phyloP scores from a whole-genome alignment of 2,113 vertebrate genomes.

The Nothobranchius furzeri region DNA sequence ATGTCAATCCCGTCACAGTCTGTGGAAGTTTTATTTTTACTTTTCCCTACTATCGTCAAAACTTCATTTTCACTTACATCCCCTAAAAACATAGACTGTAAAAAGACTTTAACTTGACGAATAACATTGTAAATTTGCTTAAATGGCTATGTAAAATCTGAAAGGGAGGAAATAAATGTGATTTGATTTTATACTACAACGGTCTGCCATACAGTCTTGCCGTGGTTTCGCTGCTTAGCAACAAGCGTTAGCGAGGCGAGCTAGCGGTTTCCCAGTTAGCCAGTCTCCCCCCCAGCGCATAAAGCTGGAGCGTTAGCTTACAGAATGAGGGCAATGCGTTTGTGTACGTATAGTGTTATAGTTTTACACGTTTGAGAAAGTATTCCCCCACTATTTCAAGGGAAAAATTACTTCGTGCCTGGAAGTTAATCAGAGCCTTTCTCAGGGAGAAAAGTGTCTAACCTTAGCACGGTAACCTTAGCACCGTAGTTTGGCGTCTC shows the following conservation, averaged over 20 bases:
- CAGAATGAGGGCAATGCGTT: neutral
- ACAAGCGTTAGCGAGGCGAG: constrained; percentile 60
- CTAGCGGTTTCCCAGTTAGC: constrained; percentile 45
- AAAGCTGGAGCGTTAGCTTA: constrained; percentile 13
- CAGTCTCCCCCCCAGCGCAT: constrained; percentile 27
- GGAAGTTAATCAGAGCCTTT: constrained; percentile 11
- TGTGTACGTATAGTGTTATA: neutral
- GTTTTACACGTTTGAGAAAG: neutral
- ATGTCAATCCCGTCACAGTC: too few relatives aligned
- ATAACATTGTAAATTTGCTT: neutral
- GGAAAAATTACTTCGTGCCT: neutral
- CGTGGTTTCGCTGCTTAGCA: constrained; percentile 60
- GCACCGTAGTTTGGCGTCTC: constrained; percentile 39
- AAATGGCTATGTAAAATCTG: too few relatives aligned
- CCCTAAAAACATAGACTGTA: too few relatives aligned
- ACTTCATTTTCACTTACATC: too few relatives aligned
- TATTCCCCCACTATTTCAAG: neutral
- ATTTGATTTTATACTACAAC: neutral
- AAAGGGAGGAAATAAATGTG: neutral
- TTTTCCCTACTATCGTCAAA: too few relatives aligned
- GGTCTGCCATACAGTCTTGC: neutral
- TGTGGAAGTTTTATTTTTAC: too few relatives aligned
- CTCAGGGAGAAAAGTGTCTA: constrained; percentile 46
- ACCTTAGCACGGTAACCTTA: constrained; percentile 49
- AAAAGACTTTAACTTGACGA: too few relatives aligned